Conservation (phyloP, 2,113 vertebrate genomes). For the Felis catus region F.catus_Fca126_mat1.0 CM031421.1:41144501-41145000, state of each 20-base stretch:
- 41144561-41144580: not conserved
- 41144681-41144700: not conserved
- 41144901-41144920: too few relatives aligned
- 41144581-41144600: not conserved
- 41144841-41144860: not conserved
- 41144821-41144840: not conserved
- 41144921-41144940: too few relatives aligned
- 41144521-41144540: not conserved
- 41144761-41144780: not conserved
- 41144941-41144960: too few relatives aligned
- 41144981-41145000: too few relatives aligned
- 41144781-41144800: not conserved
- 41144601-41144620: not conserved
- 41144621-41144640: not conserved
- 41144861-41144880: not conserved
- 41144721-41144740: not conserved
- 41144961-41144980: too few relatives aligned
- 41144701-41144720: not conserved
- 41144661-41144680: not conserved
- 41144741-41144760: not conserved
- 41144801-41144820: not conserved
- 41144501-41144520: not conserved
- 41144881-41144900: not conserved
- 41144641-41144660: not conserved
- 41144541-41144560: not conserved